These are phyloP conservation scores for Struthidea cinerea DNA, from an alignment of 2,113 vertebrate species.

Conservation along the genomic window DNA sequence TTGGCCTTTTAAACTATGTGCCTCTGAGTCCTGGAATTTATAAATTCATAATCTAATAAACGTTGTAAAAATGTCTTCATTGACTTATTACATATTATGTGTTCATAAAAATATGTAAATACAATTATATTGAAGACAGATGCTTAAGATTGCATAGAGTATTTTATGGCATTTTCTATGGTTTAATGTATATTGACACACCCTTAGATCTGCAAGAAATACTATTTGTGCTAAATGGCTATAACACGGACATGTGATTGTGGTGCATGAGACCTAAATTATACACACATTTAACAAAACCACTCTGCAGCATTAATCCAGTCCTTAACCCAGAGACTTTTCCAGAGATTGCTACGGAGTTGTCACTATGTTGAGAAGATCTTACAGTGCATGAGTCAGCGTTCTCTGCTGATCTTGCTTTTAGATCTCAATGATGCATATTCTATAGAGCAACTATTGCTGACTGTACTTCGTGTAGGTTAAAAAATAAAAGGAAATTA, in stretches of 20 bases:
- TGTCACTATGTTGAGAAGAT: conserved; percentile 37
- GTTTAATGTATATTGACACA: neutral
- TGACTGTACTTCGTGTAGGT: neutral
- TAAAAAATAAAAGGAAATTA: conserved; percentile 5
- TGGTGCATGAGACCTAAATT: neutral
- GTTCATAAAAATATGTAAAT: conserved; percentile 57
- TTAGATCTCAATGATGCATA: conserved; percentile 36
- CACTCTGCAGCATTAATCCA: neutral
- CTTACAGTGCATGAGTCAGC: neutral
- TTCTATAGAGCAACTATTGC: neutral
- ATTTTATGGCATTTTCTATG: conserved; percentile 56
- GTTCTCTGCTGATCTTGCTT: neutral
- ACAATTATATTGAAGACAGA: conserved; percentile 24
- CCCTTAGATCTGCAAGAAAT: conserved; percentile 7
- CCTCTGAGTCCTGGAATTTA: conserved; percentile 79
- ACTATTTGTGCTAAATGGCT: neutral
- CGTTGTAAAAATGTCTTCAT: conserved; percentile 73
- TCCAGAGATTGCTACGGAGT: neutral
- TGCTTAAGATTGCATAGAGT: conserved; percentile 43
- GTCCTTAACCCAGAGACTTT: neutral
- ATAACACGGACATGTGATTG: neutral
- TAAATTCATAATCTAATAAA: conserved; percentile 84
- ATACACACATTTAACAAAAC: neutral
- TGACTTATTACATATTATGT: conserved; percentile 62
- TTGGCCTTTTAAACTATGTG: conserved; percentile 80